These are phyloP conservation scores for Labeo catla DNA, from an alignment of 2,113 vertebrate genomes.

Conservation along the genomic window DNA sequence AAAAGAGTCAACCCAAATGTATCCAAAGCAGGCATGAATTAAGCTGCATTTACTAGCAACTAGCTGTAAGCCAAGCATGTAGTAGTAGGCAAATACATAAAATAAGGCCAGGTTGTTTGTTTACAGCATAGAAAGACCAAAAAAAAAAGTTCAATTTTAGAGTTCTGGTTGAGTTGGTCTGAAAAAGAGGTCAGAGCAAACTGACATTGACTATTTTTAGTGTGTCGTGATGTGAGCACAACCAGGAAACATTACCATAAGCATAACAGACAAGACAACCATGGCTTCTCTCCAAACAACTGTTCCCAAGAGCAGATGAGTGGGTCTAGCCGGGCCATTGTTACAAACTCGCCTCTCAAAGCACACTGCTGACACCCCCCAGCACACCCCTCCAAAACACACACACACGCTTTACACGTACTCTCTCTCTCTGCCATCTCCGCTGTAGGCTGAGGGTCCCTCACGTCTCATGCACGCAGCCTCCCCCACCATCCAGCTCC, in stretches of 20 bases:
- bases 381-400: constrained; percentile 34
- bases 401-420: constrained; percentile 29
- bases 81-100: neutral
- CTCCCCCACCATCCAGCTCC: constrained; percentile 42
- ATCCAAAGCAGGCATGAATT: too few species aligned
- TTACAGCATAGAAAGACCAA: neutral
- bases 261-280: constrained; percentile 30
- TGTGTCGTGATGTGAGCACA: neutral
- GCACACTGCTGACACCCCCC: constrained; percentile 40
- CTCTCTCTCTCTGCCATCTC: constrained; percentile 17
- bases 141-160: neutral
- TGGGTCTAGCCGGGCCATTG: constrained; percentile 55
- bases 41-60: too few species aligned
- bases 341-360: constrained; percentile 54
- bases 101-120: neutral
- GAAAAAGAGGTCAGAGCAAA: constrained; percentile 12
- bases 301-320: constrained; percentile 53
- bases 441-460: constrained; percentile 11
- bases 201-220: constrained; percentile 15
- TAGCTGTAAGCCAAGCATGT: neutral
- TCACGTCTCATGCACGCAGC: constrained; percentile 29
- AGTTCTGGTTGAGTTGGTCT: neutral
- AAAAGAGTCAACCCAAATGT: too few species aligned
- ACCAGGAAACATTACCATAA: constrained; percentile 20
- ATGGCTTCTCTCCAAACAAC: constrained; percentile 52